phyloP scores from a whole-genome alignment of 2,113 vertebrate genomes.

The Pogona vitticeps region DNA sequence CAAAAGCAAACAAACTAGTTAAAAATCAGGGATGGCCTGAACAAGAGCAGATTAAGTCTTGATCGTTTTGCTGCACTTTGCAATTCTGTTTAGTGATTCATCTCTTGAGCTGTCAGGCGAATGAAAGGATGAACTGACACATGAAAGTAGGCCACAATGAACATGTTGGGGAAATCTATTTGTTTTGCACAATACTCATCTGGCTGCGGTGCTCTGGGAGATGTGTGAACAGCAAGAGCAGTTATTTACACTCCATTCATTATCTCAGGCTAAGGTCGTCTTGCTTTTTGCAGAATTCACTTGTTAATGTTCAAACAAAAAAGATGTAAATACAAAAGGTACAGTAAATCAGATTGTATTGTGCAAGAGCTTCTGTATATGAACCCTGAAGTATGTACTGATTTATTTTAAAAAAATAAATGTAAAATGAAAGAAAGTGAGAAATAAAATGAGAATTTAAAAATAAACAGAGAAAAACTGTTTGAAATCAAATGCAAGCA shows the following conservation, averaged over 20 bases:
- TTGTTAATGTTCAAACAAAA: not conserved
- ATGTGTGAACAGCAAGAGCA: not conserved
- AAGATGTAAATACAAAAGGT: not conserved
- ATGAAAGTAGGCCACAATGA: slow-evolving; percentile 18
- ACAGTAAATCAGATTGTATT: not conserved
- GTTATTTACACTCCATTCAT: slow-evolving; percentile 17
- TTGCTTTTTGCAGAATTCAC: not conserved
- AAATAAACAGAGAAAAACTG: not conserved
- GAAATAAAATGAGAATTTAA: not conserved
- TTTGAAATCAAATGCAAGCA: slow-evolving; percentile 1
- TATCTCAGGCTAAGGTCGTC: not conserved
- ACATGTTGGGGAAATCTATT: slow-evolving; percentile 22
- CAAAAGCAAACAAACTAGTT: not conserved
- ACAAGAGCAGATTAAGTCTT: slow-evolving; percentile 19
- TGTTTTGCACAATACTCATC: slow-evolving; percentile 19
- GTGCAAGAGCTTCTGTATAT: no score
- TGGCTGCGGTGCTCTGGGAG: not conserved
- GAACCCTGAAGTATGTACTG: not conserved
- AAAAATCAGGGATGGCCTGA: not conserved
- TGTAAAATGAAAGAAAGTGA: not conserved
- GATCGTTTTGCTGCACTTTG: not conserved
- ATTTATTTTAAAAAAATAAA: not conserved
- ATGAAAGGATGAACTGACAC: slow-evolving; percentile 34
- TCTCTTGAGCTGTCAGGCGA: slow-evolving; percentile 40
- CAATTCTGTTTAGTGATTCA: slow-evolving; percentile 24